Percentiles rank a stretch among this genome's conserved stretches.
Evolutionary conservation across 2,797 vertebrate genomes (phyloP).

Genomic region (Sciurus vulgaris): DNA sequence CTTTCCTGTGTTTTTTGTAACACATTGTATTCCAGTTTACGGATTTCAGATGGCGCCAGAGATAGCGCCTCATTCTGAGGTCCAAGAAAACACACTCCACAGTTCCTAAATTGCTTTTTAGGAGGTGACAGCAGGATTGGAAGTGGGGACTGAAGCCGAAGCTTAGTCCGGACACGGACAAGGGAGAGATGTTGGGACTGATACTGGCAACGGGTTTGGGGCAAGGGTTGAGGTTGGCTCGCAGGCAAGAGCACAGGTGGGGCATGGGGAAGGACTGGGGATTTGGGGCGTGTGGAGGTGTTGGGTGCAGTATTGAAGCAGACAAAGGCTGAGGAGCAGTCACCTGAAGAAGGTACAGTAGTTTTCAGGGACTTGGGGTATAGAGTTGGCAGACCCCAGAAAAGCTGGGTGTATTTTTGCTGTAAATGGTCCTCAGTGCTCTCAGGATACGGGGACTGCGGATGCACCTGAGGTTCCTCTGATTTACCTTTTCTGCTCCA

Average conservation of each 20-base stretch:
- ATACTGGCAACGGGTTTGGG: background rate
- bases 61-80: background rate
- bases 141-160: background rate
- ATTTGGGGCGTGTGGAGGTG: background rate
- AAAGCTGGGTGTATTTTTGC: background rate
- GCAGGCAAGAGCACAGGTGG: background rate
- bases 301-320: background rate
- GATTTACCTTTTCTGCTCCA: background rate
- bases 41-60: background rate
- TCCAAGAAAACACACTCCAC: background rate
- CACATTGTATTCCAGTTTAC: background rate
- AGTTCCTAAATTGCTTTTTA: background rate
- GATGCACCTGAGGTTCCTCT: background rate
- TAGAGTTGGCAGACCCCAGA: background rate
- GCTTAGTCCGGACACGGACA: background rate
- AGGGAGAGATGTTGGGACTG: background rate
- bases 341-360: background rate
- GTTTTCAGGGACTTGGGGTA: background rate
- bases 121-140: background rate
- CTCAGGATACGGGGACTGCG: background rate
- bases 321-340: background rate
- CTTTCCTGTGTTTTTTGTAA: background rate
- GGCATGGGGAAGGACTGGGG: background rate
- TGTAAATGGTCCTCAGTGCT: background rate
- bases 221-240: background rate